Percentiles rank a stretch among this genome's conserved stretches.
Conservation (phyloP, 2,888 invertebrate genomes). For the Drosophila pseudotakahashii region DNA sequence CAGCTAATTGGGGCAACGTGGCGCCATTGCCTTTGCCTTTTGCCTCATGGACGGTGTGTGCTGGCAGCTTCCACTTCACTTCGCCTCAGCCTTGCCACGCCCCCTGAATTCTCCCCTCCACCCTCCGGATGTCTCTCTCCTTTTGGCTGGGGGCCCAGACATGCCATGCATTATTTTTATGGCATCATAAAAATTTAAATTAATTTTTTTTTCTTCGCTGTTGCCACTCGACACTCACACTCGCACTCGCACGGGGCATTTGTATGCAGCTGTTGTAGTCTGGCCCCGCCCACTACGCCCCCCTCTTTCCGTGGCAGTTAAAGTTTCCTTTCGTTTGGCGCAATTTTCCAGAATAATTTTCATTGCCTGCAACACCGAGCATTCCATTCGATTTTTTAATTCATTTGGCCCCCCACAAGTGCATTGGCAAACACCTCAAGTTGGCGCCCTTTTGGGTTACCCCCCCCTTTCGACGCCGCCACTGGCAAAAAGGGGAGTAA, state of each 20-base stretch:
- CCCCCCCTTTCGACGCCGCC: not conserved
- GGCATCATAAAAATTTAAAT: conserved; percentile 76
- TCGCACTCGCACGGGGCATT: conserved; percentile 30
- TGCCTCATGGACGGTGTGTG: conserved; percentile 1
- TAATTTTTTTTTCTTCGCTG: conserved; percentile 59
- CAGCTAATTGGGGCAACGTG: conserved; percentile 67
- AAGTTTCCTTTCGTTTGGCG: conserved; percentile 48
- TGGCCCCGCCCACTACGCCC: not conserved
- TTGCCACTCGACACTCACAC: conserved; percentile 26
- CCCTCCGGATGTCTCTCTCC: conserved; percentile 2
- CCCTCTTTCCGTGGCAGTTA: conserved; percentile 14
- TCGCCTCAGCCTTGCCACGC: conserved; percentile 14
- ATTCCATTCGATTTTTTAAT: conserved; percentile 37
- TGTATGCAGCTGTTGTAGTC: conserved; percentile 56
- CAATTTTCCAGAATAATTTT: conserved; percentile 24
- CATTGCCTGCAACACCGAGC: conserved; percentile 2
- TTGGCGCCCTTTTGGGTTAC: not conserved
- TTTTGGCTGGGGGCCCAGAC: conserved; percentile 19
- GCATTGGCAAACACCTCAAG: conserved; percentile 25
- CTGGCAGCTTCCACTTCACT: conserved; percentile 28
- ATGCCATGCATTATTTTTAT: conserved; percentile 74
- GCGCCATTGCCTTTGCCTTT: conserved; percentile 35
- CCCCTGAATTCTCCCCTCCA: not conserved
- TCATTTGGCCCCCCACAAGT: conserved; percentile 28
- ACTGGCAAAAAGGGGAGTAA: not conserved